These are phyloP conservation scores for Rhinogobius similis DNA, from an alignment of 2,113 vertebrate species.

Conservation along the genomic window DNA sequence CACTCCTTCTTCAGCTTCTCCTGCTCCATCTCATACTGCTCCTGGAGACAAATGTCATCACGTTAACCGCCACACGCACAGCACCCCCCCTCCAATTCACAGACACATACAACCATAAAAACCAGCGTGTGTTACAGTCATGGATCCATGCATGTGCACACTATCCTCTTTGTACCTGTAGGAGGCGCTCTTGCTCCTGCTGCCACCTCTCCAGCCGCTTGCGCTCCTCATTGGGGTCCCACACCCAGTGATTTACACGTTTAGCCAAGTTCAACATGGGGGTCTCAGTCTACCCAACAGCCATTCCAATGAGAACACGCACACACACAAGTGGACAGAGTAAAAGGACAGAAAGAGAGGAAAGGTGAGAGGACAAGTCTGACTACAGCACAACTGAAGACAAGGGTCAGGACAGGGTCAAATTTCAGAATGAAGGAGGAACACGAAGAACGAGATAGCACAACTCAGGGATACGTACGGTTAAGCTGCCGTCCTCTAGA, in stretches of 20 bases:
- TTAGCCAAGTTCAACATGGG: constrained; percentile 83
- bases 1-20: constrained; percentile 95
- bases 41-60: constrained; percentile 69
- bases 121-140: constrained; percentile 17
- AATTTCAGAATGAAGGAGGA: constrained; percentile 55
- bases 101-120: constrained; percentile 1
- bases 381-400: constrained; percentile 56
- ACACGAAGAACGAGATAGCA: constrained; percentile 22
- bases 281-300: constrained; percentile 78
- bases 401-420: constrained; percentile 59
- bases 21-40: constrained; percentile 92
- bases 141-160: constrained; percentile 42
- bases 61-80: constrained; percentile 7
- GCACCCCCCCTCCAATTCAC: constrained; percentile 9
- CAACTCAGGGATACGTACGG: constrained; percentile 68
- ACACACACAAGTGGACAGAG: constrained; percentile 35
- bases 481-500: constrained; percentile 68
- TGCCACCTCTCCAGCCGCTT: constrained; percentile 96
- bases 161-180: constrained; percentile 84
- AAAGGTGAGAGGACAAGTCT: constrained; percentile 69
- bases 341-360: constrained; percentile 70
- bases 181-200: constrained; percentile 92
- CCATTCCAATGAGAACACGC: constrained; percentile 30
- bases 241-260: constrained; percentile 93
- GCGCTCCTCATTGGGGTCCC: constrained; percentile 97